Conservation (phyloP, 2,113 vertebrate genomes). For the Cygnus buccinator region DNA sequence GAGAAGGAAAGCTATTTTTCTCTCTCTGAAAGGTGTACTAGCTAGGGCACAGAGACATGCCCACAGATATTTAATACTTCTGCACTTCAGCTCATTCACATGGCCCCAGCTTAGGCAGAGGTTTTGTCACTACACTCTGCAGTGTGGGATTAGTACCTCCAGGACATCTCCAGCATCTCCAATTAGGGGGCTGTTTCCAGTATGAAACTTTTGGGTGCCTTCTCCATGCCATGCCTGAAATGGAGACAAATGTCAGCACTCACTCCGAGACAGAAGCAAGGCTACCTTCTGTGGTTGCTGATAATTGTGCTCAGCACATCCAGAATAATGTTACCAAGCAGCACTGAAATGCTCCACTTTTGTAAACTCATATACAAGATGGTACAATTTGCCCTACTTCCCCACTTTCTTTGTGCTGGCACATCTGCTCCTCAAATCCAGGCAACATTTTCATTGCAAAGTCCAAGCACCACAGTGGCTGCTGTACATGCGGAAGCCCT, state of each 20-base stretch:
- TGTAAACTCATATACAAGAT: background rate
- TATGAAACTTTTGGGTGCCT: background rate
- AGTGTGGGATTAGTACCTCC: background rate
- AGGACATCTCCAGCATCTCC: background rate
- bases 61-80: background rate
- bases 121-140: background rate
- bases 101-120: background rate
- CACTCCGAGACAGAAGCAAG: background rate
- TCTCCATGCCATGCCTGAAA: background rate
- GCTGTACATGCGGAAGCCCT: background rate
- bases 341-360: background rate
- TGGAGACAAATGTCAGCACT: background rate
- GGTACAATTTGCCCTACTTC: background rate
- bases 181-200: background rate
- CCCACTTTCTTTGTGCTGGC: background rate
- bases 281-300: background rate
- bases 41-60: background rate
- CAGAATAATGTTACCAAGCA: background rate
- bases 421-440: background rate
- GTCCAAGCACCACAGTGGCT: fast-evolving
- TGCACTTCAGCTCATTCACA: background rate
- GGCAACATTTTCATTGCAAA: background rate
- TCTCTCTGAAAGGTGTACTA: background rate
- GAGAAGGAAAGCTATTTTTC: background rate
- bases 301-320: background rate